Conservation (phyloP, 2,888 invertebrate genomes). For the Ophion ellenae region DNA sequence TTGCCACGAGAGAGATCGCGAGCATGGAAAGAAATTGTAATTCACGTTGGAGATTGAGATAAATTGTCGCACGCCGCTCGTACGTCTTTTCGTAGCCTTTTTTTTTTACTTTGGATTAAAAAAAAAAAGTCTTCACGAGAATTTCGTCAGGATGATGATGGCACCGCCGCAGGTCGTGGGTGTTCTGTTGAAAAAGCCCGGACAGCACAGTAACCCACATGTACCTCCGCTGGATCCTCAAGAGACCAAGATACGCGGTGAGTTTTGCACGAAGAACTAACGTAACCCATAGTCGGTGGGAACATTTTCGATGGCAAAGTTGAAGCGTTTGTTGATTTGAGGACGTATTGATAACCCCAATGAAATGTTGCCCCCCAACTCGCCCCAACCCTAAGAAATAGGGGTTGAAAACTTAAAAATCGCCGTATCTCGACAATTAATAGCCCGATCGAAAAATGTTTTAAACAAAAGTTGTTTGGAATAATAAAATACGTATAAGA, state of each 20-base stretch:
- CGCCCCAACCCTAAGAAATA: too few relatives aligned
- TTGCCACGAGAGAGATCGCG: conserved; percentile 8
- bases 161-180: conserved; percentile 82
- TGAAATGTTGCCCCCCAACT: too few relatives aligned
- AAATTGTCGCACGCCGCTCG: background rate
- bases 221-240: conserved; percentile 79
- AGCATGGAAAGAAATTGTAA: conserved; percentile 27
- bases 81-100: background rate
- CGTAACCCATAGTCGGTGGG: too few relatives aligned
- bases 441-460: too few relatives aligned
- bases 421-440: too few relatives aligned
- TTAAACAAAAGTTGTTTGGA: too few relatives aligned
- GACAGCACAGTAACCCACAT: conserved; percentile 77
- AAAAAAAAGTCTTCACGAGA: conserved; percentile 21
- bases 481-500: too few relatives aligned
- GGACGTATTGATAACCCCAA: too few relatives aligned
- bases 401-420: too few relatives aligned
- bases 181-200: conserved; percentile 81
- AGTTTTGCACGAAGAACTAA: conserved; percentile 15
- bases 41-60: conserved; percentile 17
- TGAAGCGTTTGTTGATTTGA: too few relatives aligned
- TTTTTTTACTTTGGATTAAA: background rate
- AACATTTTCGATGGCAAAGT: too few relatives aligned
- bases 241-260: conserved; percentile 81
- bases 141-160: conserved; percentile 78